Conservation (phyloP, 2,113 vertebrate genomes). For the Athene noctua region DNA sequence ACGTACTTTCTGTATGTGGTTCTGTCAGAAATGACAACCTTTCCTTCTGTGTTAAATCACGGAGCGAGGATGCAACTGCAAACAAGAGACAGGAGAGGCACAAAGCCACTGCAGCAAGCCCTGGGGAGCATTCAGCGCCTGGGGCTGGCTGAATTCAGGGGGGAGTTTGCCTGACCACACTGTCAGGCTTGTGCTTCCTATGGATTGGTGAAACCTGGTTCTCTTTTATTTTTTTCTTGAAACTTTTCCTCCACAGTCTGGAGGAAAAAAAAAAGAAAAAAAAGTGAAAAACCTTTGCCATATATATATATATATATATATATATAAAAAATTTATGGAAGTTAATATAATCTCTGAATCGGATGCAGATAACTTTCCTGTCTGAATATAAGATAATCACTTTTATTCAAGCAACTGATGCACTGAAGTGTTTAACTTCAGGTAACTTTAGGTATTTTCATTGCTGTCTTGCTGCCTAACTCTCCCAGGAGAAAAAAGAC, state of each 20-base stretch:
- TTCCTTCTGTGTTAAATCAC: not conserved
- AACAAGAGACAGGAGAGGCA: not conserved
- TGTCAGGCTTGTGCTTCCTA: not conserved
- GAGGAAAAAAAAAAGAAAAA: not conserved
- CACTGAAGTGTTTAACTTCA: not conserved
- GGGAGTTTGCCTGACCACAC: not conserved
- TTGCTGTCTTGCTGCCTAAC: not conserved
- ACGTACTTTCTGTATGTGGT: not conserved
- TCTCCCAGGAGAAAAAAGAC: not conserved
- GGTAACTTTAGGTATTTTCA: not conserved
- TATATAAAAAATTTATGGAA: not conserved
- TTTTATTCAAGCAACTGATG: not conserved
- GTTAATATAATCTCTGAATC: not conserved
- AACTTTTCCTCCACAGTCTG: not conserved
- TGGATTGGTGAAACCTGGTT: not conserved
- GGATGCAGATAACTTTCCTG: not conserved
- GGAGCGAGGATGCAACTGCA: not conserved
- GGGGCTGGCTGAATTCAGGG: not conserved
- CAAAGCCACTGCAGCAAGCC: not conserved
- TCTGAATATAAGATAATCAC: not conserved
- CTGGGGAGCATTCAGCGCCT: accelerated
- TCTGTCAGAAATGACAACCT: not conserved
- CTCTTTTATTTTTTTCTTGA: not conserved
- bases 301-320: not conserved
- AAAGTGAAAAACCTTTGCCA: not conserved